Evolutionary conservation across 1,140 invertebrate species (phyloP).

Genomic region (Cherax quadricarinatus): DNA sequence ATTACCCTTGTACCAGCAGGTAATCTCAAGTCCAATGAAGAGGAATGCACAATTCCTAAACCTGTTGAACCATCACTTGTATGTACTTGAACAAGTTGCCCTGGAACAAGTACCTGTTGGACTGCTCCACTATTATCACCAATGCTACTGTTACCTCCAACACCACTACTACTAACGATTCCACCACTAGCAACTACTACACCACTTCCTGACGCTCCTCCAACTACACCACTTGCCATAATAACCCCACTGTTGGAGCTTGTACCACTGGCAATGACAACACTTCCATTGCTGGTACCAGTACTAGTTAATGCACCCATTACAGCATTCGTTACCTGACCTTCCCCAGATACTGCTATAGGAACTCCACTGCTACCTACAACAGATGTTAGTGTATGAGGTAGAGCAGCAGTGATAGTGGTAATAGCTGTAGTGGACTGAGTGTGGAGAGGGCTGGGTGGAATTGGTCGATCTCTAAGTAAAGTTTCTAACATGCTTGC

Average conservation of each 20-base stretch:
- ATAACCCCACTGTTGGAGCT: conserved; percentile 53
- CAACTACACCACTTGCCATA: conserved; percentile 58
- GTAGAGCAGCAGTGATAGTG: conserved; percentile 49
- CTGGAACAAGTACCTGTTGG: conserved; percentile 72
- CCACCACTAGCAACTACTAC: conserved; percentile 57
- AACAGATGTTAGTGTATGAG: conserved; percentile 50
- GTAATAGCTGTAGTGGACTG: conserved; percentile 57
- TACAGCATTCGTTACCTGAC: conserved; percentile 54
- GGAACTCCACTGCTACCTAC: conserved; percentile 44
- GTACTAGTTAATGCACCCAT: conserved; percentile 57
- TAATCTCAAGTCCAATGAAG: conserved; percentile 69
- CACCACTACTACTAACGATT: conserved; percentile 44
- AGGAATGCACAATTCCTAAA: conserved; percentile 71
- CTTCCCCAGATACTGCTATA: conserved; percentile 36
- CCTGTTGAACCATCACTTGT: conserved; percentile 72
- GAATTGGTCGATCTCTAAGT: conserved; percentile 70
- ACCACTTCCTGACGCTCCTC: conserved; percentile 40
- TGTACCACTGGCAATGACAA: conserved; percentile 52
- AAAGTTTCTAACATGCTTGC: conserved; percentile 73
- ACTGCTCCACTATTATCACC: conserved; percentile 67
- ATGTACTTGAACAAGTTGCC: conserved; percentile 72
- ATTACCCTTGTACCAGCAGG: conserved; percentile 73
- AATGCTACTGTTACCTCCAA: conserved; percentile 41
- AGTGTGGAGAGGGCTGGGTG: conserved; percentile 53
- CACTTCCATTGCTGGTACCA: conserved; percentile 32